phyloP scores from a whole-genome alignment of 2,113 vertebrate species.

The Antechinus stuartii region DNA sequence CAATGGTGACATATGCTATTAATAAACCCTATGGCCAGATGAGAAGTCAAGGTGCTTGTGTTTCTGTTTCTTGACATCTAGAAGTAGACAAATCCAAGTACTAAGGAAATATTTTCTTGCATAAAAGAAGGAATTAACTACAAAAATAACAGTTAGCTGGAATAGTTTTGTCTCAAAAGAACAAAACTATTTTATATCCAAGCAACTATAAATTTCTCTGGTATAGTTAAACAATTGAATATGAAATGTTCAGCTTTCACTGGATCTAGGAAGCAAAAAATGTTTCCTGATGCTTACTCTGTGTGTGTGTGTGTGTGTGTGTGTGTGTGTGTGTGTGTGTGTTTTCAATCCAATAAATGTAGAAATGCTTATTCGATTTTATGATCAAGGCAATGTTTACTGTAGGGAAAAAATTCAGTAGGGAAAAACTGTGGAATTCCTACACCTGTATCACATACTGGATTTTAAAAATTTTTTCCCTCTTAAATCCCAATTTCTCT shows the following conservation, averaged over 20 bases:
- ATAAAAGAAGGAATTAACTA: slow-evolving; percentile 16
- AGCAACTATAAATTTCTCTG: slow-evolving; percentile 17
- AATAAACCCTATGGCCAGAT: neutral
- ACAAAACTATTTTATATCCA: slow-evolving; percentile 10
- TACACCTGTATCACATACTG: neutral
- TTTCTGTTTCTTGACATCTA: neutral
- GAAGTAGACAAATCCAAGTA: neutral
- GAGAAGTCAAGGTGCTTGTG: neutral
- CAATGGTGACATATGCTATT: neutral
- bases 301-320: neutral
- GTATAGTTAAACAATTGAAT: neutral
- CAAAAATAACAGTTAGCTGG: slow-evolving; percentile 32
- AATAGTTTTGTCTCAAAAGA: slow-evolving; percentile 6
- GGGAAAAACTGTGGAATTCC: neutral
- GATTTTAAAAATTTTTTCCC: neutral
- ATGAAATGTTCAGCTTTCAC: slow-evolving; percentile 34
- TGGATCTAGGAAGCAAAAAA: neutral
- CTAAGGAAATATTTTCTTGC: neutral
- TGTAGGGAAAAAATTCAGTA: neutral
- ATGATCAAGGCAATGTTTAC: slow-evolving; percentile 24
- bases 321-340: too few relatives aligned
- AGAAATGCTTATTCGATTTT: slow-evolving; percentile 23
- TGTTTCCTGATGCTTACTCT: neutral
- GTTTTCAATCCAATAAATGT: neutral
- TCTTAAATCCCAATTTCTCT: slow-evolving; percentile 13